A percentile compares a stretch with the other conserved stretches of the same genome.
These are phyloP conservation scores for Typhlichthys subterraneus DNA, from an alignment of 2,797 vertebrate genomes.

Conservation along the genomic window DNA sequence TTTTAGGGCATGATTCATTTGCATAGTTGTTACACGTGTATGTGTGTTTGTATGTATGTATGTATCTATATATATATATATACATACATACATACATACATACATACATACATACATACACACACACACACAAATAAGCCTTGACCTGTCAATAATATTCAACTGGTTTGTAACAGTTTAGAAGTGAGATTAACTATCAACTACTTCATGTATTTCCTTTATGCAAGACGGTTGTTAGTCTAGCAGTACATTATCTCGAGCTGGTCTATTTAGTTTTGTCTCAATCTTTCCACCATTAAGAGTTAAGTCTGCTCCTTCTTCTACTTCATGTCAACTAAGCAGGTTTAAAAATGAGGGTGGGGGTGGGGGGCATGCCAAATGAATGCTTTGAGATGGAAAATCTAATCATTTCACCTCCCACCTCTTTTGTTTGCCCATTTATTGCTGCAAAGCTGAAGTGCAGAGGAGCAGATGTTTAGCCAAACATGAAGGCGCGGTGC, in stretches of 20 bases:
- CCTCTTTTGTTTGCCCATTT: conserved; percentile 92
- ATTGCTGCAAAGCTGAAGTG: conserved; percentile 87
- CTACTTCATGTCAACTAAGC: conserved; percentile 47
- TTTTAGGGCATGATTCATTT: no score
- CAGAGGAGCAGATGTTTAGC: conserved; percentile 98
- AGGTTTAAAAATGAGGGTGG: conserved; percentile 42
- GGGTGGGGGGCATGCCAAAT: conserved; percentile 56
- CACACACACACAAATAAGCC: conserved; percentile 5
- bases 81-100: no score
- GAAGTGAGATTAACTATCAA: conserved; percentile 12
- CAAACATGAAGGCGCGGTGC: conserved; percentile 93
- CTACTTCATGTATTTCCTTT: no score
- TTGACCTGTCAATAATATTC: conserved; percentile 23
- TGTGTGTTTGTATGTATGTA: background rate
- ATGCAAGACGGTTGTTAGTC: no score
- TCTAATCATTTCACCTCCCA: conserved; percentile 81
- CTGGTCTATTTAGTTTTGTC: no score
- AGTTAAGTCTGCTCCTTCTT: conserved; percentile 35
- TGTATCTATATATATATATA: background rate
- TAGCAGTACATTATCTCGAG: no score
- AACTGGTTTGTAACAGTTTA: conserved; percentile 40
- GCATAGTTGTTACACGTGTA: no score
- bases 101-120: background rate
- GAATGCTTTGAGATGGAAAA: conserved; percentile 80
- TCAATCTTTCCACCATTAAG: no score